Conservation (phyloP, 1,140 invertebrate species). For the Wiebesia pumilae region DNA sequence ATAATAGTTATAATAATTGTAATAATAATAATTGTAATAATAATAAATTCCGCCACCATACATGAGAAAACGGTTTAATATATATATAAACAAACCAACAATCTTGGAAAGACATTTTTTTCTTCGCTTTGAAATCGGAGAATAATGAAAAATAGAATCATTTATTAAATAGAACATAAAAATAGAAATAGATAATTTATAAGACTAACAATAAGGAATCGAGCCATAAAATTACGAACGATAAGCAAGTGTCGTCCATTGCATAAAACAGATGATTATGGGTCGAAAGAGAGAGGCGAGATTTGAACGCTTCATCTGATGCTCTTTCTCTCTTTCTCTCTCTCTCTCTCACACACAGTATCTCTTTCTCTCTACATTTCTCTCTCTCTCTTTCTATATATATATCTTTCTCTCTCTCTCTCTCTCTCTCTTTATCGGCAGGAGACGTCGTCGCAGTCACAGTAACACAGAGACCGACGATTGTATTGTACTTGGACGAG, state of each 20-base stretch:
- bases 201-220: neutral
- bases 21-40: neutral
- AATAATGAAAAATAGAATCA: constrained; percentile 10
- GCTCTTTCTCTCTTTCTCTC: constrained; percentile 16
- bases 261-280: constrained; percentile 38
- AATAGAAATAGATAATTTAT: neutral
- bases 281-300: constrained; percentile 29
- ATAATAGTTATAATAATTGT: neutral
- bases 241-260: constrained; percentile 28
- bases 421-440: constrained; percentile 26
- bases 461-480: constrained; percentile 40
- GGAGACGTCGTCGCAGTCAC: constrained; percentile 31
- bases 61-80: constrained; percentile 3
- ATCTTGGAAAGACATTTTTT: neutral
- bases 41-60: neutral
- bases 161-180: neutral
- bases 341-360: neutral
- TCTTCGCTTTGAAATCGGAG: neutral
- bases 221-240: constrained; percentile 4
- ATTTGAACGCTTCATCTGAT: constrained; percentile 20
- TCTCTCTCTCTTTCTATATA: constrained; percentile 3
- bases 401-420: constrained; percentile 27
- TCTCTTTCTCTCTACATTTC: constrained; percentile 19
- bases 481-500: constrained; percentile 47
- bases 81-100: constrained; percentile 10